Base-by-base conservation (phyloP, 2,888 invertebrate genomes). In the Scaptomyza reducta region DNA sequence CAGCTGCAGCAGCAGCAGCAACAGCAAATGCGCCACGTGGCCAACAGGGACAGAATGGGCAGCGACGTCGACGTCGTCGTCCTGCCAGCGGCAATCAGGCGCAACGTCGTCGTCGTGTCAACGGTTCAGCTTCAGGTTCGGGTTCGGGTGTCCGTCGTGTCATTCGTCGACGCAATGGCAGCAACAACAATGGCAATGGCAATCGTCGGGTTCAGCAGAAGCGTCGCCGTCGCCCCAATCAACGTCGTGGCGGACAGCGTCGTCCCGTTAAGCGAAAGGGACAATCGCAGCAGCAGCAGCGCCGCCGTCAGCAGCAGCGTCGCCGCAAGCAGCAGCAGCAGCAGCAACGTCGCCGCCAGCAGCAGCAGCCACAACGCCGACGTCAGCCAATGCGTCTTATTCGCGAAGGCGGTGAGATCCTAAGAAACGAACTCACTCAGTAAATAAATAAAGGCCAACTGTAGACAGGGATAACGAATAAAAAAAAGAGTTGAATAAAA, bases 161-260 rank as follows among this genome's bases (percentile, higher is more conserved):
- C 25, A 38, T 49, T 9, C 67, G 57, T 7, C 51, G 62, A 1
- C 58, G 72, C 27, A 44, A 44, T 27, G 40, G 47, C 40, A 69
- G 60, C 7, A 56, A 29, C 29, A 66, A 50, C 55, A 61, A 53
- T 47, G 25, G 7, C 57, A 69, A 35, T 29, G 65, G 13, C 49
- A 73, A 53, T 50, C 71, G 63, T 7, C 68, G 65, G 16, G 22
- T 22, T 7, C 59, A 59, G n/a, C 70, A 68, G 40, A 47, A 46
- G 31, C 70, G 69, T 13, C 76, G 65, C 14, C 84, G 80, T 35
- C 77, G 80, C 27, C 76, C 71, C 51, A 46, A 54, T 11, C 75
- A 74, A 58, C 66, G 66, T 22, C 61, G 58, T 10, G 66, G 58
- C 31, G 18, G 31, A 2, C 47, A 33, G 49, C 70, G 59, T 27